These are phyloP conservation scores for Serripes groenlandicus DNA, from an alignment of 2,888 invertebrate genomes.

Conservation along the genomic window DNA sequence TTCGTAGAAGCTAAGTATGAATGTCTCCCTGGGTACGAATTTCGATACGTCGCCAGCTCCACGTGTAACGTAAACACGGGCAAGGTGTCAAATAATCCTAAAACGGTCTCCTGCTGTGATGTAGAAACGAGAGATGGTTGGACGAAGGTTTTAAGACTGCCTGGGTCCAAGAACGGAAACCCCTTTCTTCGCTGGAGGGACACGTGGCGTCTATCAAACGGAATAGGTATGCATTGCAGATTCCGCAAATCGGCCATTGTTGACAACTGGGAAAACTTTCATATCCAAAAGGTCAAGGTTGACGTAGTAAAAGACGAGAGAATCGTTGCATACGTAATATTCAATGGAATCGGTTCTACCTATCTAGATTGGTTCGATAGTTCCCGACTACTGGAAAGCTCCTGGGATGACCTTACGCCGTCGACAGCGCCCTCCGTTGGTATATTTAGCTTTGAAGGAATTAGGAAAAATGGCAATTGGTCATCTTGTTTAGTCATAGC, in stretches of 20 bases:
- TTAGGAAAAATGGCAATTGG: neutral
- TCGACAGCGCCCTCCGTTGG: neutral
- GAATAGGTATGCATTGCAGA: conserved; percentile 1
- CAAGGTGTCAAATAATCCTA: neutral
- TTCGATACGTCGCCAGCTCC: neutral
- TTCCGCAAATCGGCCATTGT: neutral
- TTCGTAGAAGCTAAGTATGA: neutral
- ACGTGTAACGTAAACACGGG: neutral
- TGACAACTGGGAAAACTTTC: neutral
- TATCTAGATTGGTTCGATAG: conserved; percentile 4
- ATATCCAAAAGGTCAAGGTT: neutral
- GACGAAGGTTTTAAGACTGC: neutral
- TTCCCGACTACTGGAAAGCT: conserved; percentile 4
- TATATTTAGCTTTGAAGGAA: neutral
- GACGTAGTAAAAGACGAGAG: neutral
- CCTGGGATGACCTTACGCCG: conserved; percentile 11
- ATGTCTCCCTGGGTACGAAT: neutral
- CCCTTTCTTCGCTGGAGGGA: neutral
- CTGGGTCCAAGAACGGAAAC: neutral
- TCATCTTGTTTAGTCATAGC: neutral
- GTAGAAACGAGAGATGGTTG: neutral
- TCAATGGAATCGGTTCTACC: neutral
- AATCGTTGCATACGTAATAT: conserved; percentile 18
- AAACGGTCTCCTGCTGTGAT: neutral
- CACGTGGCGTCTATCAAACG: neutral